Evolutionary conservation across 2,797 vertebrate genomes (phyloP).

Genomic region (Cossypha niveicapilla): DNA sequence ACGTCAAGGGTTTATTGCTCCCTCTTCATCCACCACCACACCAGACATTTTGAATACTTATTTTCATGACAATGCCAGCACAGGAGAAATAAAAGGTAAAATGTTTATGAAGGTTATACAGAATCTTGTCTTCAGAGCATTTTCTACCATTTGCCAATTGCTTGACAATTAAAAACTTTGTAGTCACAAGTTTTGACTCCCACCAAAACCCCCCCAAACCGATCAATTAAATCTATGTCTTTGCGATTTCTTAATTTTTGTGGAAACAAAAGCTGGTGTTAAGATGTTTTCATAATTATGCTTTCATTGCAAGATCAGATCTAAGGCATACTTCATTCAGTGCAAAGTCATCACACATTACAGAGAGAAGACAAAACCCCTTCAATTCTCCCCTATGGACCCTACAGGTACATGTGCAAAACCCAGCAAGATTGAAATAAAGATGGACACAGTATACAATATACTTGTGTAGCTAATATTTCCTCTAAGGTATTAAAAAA

Average conservation of each 20-base stretch:
- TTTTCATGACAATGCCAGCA: not conserved
- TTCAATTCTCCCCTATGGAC: not conserved
- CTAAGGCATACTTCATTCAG: constrained; percentile 13
- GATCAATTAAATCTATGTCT: not conserved
- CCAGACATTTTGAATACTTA: not conserved
- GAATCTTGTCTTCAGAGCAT: not conserved
- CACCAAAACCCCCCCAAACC: accelerated
- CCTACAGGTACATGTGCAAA: constrained; percentile 41
- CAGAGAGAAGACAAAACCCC: not conserved
- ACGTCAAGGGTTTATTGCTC: not conserved
- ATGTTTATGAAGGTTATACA: not conserved
- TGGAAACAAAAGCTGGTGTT: not conserved
- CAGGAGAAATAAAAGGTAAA: not conserved
- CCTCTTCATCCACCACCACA: not conserved
- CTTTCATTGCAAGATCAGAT: not conserved
- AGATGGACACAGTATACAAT: constrained; percentile 17
- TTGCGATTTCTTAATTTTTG: not conserved
- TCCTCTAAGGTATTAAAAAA: not conserved
- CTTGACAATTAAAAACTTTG: not conserved
- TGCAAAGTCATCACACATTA: constrained; percentile 9
- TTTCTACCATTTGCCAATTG: not conserved
- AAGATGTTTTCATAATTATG: not conserved
- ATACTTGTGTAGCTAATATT: not conserved
- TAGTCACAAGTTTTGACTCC: not conserved
- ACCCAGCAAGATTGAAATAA: constrained; percentile 53